Conservation (phyloP, 2,113 vertebrate genomes). For the Platycercus adscitus region DNA sequence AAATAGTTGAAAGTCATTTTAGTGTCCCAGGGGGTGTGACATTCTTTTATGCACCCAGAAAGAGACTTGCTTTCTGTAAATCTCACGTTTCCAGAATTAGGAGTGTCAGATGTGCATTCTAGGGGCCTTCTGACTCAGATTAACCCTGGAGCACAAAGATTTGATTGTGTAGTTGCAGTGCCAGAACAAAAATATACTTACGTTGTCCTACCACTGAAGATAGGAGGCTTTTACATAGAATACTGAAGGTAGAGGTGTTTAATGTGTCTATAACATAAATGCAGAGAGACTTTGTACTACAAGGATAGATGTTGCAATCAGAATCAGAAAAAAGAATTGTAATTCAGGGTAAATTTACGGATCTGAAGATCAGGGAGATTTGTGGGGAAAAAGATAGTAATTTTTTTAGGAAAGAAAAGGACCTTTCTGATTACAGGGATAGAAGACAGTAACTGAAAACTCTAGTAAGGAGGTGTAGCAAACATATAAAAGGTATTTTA, state of each 20-base stretch:
- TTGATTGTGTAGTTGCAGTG: not conserved
- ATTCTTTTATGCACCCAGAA: conserved; percentile 39
- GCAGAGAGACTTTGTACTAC: not conserved
- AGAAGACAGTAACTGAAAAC: rapidly evolving
- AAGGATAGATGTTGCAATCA: not conserved
- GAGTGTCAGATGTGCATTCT: conserved; percentile 38
- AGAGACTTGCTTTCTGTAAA: conserved; percentile 35
- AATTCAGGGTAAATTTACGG: not conserved
- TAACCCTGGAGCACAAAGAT: conserved; percentile 21
- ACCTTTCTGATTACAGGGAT: not conserved
- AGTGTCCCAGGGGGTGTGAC: not conserved
- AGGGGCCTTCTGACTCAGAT: conserved; percentile 40
- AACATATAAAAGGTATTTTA: not conserved
- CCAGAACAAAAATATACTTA: not conserved
- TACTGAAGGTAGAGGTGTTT: not conserved
- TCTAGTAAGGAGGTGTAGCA: not conserved
- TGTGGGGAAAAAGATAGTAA: not conserved
- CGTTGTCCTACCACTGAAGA: not conserved
- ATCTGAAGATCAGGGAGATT: not conserved
- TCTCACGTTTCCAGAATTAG: conserved; percentile 56
- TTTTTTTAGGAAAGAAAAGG: not conserved
- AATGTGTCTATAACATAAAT: not conserved
- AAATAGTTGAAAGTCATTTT: conserved; percentile 15
- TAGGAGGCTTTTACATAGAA: not conserved
- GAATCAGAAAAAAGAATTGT: not conserved